Evolutionary conservation across 2,113 vertebrate species (phyloP).

Genomic region (Thymallus thymallus): DNA sequence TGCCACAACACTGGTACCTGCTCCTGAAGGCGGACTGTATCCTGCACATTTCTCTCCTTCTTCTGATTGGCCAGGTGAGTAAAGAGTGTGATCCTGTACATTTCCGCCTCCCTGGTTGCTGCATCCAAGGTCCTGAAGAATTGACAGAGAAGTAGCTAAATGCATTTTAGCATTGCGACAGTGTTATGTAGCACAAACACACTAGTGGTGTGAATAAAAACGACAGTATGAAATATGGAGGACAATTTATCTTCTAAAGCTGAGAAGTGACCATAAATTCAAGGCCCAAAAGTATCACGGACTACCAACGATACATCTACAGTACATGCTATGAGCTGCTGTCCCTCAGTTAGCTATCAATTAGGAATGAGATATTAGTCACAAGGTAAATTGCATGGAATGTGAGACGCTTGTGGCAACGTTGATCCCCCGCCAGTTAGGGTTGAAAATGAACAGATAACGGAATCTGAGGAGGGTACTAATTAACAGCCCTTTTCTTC

Average conservation of each 20-base stretch:
- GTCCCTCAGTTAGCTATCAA: slow-evolving; percentile 79
- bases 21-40: slow-evolving; percentile 69
- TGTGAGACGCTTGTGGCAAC: slow-evolving; percentile 36
- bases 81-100: slow-evolving; percentile 61
- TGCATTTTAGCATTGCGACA: slow-evolving; percentile 52
- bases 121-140: slow-evolving; percentile 63
- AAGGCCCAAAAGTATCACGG: slow-evolving; percentile 68
- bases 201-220: slow-evolving; percentile 61
- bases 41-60: slow-evolving; percentile 65
- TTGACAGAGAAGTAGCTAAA: slow-evolving; percentile 66
- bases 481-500: slow-evolving; percentile 62
- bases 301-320: slow-evolving; percentile 73
- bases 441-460: slow-evolving; percentile 25
- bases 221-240: slow-evolving; percentile 79
- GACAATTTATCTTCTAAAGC: slow-evolving; percentile 71
- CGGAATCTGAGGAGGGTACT: slow-evolving; percentile 59
- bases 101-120: slow-evolving; percentile 53
- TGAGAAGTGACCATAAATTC: slow-evolving; percentile 73
- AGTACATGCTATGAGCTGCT: slow-evolving; percentile 51
- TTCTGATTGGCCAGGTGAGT: slow-evolving; percentile 76
- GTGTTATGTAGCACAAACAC: slow-evolving; percentile 57
- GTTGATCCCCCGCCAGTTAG: slow-evolving; percentile 24
- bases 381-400: slow-evolving; percentile 72
- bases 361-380: slow-evolving; percentile 73
- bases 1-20: slow-evolving; percentile 67